Evolutionary conservation across 2,797 vertebrate genomes (phyloP), one percentile per base, ranked within the genome.

Genomic region (Echiichthys vipera): DNA sequence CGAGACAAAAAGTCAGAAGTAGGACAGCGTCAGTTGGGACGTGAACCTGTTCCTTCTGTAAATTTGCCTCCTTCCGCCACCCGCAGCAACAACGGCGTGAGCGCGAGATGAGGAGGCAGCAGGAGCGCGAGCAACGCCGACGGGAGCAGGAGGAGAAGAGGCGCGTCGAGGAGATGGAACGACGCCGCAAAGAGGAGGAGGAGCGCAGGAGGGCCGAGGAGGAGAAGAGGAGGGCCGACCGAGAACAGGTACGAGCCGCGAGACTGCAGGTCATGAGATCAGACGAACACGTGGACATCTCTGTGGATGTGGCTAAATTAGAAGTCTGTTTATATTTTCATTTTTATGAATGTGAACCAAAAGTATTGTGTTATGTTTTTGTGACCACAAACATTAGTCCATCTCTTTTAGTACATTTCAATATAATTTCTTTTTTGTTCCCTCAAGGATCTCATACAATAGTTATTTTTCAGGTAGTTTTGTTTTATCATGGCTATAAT

Each of bases 81-180:
- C 56, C 7, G 14, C 86, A 99, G 98, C 98, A 99, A 96, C 98
- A 99, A 91, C 96, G 97, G 27, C 94, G 97, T 22, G 98, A 99
- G 84, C 96, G 97, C 0, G 97, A 99, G 93, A 94, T 97, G 90
- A 93, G 97, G 82, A 92, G 98, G 90, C 97, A 99, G 88, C 98
- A 99, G 83, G 98, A 99, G 82, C 95, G 97, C 2, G 98, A 99
- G 86, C 97, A 99, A 90, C 95, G 98, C 24, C 92, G 97, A 7
- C 92, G 97, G 3, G 98, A 99, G 77, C 97, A 99, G 76, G 98
- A 99, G 86, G 98, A 99, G 86, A 98, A 98, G 84, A 91, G 97
- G 50, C 95, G 96, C 34, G 65, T 97, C 1, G 98, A 99, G 86
- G 98, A 99, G 86, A 88, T 98, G 93, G 98, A 99, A 82, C 94